Percentiles rank a stretch among this genome's conserved stretches.
Conservation (phyloP, 2,113 vertebrate species). For the Pachycephala philippinensis region DNA sequence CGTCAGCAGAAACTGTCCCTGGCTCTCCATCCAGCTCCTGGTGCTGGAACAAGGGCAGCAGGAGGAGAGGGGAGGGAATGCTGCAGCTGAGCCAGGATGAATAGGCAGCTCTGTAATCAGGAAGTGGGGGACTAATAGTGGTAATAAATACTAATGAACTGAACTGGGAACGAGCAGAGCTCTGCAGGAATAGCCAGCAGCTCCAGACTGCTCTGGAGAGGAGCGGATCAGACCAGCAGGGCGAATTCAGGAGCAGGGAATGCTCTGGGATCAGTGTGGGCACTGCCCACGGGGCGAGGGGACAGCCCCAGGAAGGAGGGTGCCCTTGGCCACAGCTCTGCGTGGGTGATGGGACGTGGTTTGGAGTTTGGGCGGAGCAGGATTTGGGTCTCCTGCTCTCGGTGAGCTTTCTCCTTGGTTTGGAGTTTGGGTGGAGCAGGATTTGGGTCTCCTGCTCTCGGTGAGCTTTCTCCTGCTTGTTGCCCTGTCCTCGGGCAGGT, state of each 20-base stretch:
- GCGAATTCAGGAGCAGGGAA: background rate
- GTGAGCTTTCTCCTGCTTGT: too few relatives aligned
- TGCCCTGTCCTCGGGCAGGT: too few relatives aligned
- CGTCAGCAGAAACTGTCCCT: background rate
- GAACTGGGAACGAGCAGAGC: background rate
- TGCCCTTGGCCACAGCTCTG: rapidly evolving
- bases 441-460: too few relatives aligned
- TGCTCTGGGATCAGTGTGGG: background rate
- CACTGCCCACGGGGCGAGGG: background rate
- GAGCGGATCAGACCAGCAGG: rapidly evolving
- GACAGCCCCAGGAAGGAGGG: background rate
- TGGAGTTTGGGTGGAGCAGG: too few relatives aligned
- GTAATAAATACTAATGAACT: background rate
- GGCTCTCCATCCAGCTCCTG: background rate
- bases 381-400: rapidly evolving
- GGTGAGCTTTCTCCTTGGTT: background rate
- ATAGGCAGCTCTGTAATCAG: background rate
- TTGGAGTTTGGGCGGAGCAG: background rate
- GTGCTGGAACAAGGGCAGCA: background rate
- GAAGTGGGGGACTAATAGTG: background rate
- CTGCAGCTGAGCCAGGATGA: background rate
- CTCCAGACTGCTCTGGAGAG: background rate
- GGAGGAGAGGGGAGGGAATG: background rate
- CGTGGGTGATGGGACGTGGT: rapidly evolving
- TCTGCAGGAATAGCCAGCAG: rapidly evolving